phyloP scores from a whole-genome alignment of 2,888 invertebrate genomes.

The Dilophus febrilis region DNA sequence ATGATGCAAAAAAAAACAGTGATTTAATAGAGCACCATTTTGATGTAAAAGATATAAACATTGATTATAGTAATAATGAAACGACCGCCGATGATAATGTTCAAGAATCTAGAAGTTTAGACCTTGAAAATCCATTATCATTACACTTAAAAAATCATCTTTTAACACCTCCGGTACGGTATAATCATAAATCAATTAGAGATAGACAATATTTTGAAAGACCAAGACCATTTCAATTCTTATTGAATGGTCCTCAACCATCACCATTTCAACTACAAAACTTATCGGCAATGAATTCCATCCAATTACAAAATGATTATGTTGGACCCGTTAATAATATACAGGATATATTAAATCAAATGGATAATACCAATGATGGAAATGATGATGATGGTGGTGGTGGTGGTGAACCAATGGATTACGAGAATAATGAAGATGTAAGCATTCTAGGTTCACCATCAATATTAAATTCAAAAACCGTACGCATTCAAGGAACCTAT shows the following conservation, averaged over 20 bases:
- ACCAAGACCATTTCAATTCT: conserved; percentile 27
- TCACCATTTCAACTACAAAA: conserved; percentile 22
- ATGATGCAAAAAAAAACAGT: no score
- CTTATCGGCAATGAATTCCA: not conserved
- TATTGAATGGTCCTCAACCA: conserved; percentile 22
- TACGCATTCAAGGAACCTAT: conserved; percentile 24
- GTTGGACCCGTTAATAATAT: conserved; percentile 20
- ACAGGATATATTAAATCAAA: conserved; percentile 23
- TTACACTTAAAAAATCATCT: no score
- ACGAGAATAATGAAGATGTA: not conserved
- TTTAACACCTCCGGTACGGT: no score
- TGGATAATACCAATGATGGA: not conserved
- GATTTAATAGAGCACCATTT: no score
- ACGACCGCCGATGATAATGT: no score
- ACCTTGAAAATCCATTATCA: no score
- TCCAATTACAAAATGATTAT: conserved; percentile 3
- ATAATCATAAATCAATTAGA: no score
- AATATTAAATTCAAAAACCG: conserved; percentile 20
- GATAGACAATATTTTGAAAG: conserved; percentile 11
- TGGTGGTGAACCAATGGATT: conserved; percentile 9
- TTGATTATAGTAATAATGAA: no score
- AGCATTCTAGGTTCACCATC: conserved; percentile 8
- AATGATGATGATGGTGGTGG: conserved; percentile 4
- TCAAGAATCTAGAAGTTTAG: no score
- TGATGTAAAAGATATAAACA: no score